Conservation (phyloP, 2,888 invertebrate species). For the Standfussiana lucernea region DNA sequence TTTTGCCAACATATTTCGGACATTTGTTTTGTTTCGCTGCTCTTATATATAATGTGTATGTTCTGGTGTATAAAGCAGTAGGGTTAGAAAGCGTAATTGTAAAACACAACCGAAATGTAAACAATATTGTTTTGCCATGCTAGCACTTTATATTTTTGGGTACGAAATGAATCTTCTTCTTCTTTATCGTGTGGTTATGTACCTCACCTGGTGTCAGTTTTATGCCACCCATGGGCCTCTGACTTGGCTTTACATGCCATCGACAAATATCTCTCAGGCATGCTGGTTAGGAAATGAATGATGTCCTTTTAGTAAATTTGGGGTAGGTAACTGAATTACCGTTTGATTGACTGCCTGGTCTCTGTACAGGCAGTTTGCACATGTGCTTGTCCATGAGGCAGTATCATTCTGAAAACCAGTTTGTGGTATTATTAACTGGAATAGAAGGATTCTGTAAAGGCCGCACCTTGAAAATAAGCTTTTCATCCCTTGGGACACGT, state of each 20-base stretch:
- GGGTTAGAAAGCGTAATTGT: not conserved
- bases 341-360: conserved; percentile 6
- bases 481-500: not conserved
- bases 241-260: too few relatives aligned
- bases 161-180: too few relatives aligned
- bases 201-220: too few relatives aligned
- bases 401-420: not conserved
- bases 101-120: not conserved
- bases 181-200: too few relatives aligned
- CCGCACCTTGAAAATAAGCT: not conserved
- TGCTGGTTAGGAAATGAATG: not conserved
- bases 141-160: not conserved
- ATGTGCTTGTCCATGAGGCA: not conserved
- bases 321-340: not conserved
- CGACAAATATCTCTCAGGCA: too few relatives aligned
- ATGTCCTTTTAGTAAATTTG: not conserved
- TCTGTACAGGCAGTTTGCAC: not conserved
- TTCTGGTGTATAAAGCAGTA: not conserved
- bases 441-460: not conserved
- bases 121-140: not conserved
- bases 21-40: not conserved
- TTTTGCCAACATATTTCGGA: not conserved
- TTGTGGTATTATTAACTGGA: not conserved
- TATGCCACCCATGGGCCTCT: too few relatives aligned
- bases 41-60: not conserved